These are phyloP conservation scores for Menidia beryllina DNA, from an alignment of 2,113 vertebrate species.

Conservation along the genomic window DNA sequence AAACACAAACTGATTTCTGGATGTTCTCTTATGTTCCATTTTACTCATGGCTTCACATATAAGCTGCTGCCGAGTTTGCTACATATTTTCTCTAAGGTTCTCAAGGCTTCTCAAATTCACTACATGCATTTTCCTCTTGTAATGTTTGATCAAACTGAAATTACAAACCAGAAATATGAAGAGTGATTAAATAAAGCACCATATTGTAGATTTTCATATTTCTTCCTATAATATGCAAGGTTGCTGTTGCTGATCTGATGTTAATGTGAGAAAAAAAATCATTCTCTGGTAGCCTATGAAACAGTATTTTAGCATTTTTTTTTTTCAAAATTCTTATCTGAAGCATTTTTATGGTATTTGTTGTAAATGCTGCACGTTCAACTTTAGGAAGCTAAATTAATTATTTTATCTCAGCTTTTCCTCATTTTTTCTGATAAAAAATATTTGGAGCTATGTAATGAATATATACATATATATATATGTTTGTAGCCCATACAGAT, in stretches of 20 bases:
- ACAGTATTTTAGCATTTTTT: too few relatives aligned
- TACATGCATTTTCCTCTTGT: background rate
- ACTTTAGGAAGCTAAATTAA: conserved; percentile 36
- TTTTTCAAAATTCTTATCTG: conserved; percentile 42
- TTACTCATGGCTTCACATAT: background rate
- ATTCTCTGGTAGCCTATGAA: conserved; percentile 31
- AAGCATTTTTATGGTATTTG: conserved; percentile 63
- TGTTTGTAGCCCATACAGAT: conserved; percentile 1
- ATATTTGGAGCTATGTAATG: conserved; percentile 2
- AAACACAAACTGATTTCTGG: background rate
- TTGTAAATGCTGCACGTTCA: conserved; percentile 31
- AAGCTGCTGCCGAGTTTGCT: background rate
- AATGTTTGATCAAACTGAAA: conserved; percentile 8
- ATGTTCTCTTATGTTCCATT: background rate
- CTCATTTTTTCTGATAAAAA: conserved; percentile 25
- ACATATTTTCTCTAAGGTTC: background rate
- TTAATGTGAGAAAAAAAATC: too few relatives aligned
- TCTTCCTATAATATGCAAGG: conserved; percentile 19
- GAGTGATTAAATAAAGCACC: conserved; percentile 6
- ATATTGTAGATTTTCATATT: conserved; percentile 14
- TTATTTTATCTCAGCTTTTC: background rate
- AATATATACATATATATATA: background rate
- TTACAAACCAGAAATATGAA: conserved; percentile 9
- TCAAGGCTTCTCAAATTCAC: conserved; percentile 9
- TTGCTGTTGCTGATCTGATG: conserved; percentile 14